Evolutionary conservation across 2,888 invertebrate genomes (phyloP), one percentile per base, ranked within the genome.

Genomic region (Conops quadrifasciatus): DNA sequence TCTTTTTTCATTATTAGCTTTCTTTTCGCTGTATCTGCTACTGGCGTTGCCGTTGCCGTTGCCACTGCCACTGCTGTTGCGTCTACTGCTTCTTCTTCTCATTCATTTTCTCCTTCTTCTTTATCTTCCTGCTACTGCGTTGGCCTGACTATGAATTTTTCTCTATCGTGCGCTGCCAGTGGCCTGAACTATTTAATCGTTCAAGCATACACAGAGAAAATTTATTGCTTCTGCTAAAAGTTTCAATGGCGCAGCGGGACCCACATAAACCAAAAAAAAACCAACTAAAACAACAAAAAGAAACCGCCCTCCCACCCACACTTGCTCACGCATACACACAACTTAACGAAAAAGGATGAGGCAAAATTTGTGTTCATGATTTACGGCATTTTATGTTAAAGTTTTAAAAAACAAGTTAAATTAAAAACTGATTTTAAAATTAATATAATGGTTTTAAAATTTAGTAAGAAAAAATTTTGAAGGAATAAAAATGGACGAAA

Each of bases 171-270:
- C 30, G 30, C 67, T 68, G 67, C 60, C 67, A 68, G 60, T 47
- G 28, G 67, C 67, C 45, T 49, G 60, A 59, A 68, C 67, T 49
- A 60, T 59, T 68, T 68, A 68, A 47, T 60, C 47, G 59, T 47
- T 68, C 28, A 49, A 60, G 59, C 60, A 47, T 24, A 47, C 45
- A 59, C n/a, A 47, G 67, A 47, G 21, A 30, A 49, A 68, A 68
- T 60, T 68, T 68, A 68, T 68, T 59, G 67, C 60, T 9, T 15
- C 58, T 24, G 58, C 28, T 67, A 49, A 26, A 64, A 64, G 53
- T 67, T 67, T 58, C 58, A 68, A 60, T 60, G 60, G 67, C 67
- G 28, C 49, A 49, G 49, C 60, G 30, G 59, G 67, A 30, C 16
- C 58, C 2, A 11, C 58, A 13, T 5, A 15, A 24, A 24, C 58